Base-by-base conservation (phyloP, 2,888 invertebrate species). In the Theretra japonica region DNA sequence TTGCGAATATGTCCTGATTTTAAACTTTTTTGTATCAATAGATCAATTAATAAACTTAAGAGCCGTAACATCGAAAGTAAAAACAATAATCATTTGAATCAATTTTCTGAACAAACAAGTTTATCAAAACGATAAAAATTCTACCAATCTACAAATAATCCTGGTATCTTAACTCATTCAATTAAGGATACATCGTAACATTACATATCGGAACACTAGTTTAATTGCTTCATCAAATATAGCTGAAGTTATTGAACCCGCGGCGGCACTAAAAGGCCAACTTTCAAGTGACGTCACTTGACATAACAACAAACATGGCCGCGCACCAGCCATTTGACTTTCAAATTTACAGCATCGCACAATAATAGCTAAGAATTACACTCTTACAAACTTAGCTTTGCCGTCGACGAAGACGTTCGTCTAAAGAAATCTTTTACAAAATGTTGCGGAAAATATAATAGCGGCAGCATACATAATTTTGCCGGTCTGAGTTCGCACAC, bases 401-500 rank as follows among this genome's bases (percentile, higher is more conserved):
- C 72, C 19, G 60, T 17, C 30, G 19, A 17, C 33, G 1, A 65
- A 69, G 30, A 56, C 25, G 33, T 21, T 53, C 1, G 60, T 23
- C 19, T 33, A 11, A 4, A 50, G 59, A 59, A 72, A 69, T 53
- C 23, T 50, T 17, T 23, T 28, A 28, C 41, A 11, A 41, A 23
- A 59, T 41, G 23, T 6, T 4, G 8, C 28, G 59, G 5, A 23
- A 11, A 28, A 25, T 15, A 25, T 59, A 41, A 2, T 21, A 5
- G 30, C 30, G 19, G 17, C 7, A 23, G 69, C 25, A 72, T 60
- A 23, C 21, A 33, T 59, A 60, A 53, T 19, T 50, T 60, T 53
- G 73, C 77, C 77, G 71, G 79, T 73, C 78, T 6, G n/a, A 73
- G 77, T 86, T 87, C 86, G 79, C 87, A 87, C 83, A 82, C 77